Evolutionary conservation across 30 jellyfish, hydroid and myxozoan genomes (phyloP).

Genomic region (Pseudorhiza aurosa): DNA sequence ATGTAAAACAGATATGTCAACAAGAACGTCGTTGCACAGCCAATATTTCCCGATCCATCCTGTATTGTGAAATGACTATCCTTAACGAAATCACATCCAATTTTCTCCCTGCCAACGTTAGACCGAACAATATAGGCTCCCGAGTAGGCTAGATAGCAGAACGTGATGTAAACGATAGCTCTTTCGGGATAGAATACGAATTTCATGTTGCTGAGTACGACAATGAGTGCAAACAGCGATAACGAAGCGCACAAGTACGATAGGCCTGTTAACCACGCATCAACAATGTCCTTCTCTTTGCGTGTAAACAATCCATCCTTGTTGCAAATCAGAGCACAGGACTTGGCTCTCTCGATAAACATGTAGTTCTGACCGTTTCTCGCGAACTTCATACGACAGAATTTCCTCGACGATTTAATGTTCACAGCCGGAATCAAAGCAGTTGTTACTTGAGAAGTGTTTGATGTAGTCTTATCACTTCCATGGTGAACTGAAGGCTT

Average conservation of each 20-base stretch:
- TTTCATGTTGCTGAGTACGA: conserved; percentile 69
- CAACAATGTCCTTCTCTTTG: conserved; percentile 79
- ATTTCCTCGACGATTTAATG: conserved; percentile 66
- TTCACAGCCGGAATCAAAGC: conserved; percentile 61
- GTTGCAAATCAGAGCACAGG: conserved; percentile 93
- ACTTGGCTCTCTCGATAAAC: conserved; percentile 66
- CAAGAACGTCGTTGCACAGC: conserved; percentile 94
- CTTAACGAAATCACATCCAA: conserved; percentile 78
- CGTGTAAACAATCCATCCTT: conserved; percentile 86
- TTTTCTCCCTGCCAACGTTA: conserved; percentile 77
- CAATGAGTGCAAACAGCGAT: conserved; percentile 70
- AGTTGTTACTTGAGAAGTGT: conserved; percentile 48
- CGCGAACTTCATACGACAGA: conserved; percentile 73
- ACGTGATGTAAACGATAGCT: conserved; percentile 81
- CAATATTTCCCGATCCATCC: conserved; percentile 96
- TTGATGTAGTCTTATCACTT: conserved; percentile 4
- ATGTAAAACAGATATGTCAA: conserved; percentile 87
- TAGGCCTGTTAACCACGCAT: conserved; percentile 89
- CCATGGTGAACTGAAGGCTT: conserved; percentile 11
- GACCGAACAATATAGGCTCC: conserved; percentile 80
- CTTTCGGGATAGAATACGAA: conserved; percentile 83
- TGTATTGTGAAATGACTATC: conserved; percentile 82
- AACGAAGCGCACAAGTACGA: conserved; percentile 80
- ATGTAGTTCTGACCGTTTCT: conserved; percentile 83
- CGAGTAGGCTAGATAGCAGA: conserved; percentile 76